phyloP scores from a whole-genome alignment of 2,113 vertebrate species.

The Xiphophorus couchianus region DNA sequence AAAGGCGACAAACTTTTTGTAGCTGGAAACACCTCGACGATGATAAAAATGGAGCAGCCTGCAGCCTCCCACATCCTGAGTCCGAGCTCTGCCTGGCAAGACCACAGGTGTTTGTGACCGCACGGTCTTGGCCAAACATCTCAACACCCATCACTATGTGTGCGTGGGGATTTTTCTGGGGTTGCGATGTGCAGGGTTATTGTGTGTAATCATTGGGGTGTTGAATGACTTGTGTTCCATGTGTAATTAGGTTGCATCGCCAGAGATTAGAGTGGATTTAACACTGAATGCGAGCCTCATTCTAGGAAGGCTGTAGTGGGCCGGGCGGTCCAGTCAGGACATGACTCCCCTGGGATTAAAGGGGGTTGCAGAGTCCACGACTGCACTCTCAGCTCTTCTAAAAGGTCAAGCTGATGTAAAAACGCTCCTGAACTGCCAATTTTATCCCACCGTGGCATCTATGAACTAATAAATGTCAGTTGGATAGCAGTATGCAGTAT shows the following conservation, averaged over 20 bases:
- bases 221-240: slow-evolving; percentile 74
- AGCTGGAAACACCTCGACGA: slow-evolving; percentile 9
- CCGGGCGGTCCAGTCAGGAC: slow-evolving; percentile 28
- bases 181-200: slow-evolving; percentile 42
- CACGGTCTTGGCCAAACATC: slow-evolving; percentile 45
- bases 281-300: slow-evolving; percentile 68
- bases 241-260: slow-evolving; percentile 75
- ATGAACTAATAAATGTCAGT: slow-evolving; percentile 77
- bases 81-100: slow-evolving; percentile 31
- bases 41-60: slow-evolving; percentile 6
- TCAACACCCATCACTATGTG: slow-evolving; percentile 42
- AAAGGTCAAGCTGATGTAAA: slow-evolving; percentile 80
- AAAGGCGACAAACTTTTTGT: slow-evolving; percentile 42
- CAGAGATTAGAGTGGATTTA: slow-evolving; percentile 73
- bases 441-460: slow-evolving; percentile 63
- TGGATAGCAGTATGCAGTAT: slow-evolving; percentile 70
- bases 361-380: slow-evolving; percentile 50
- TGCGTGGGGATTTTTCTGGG: slow-evolving; percentile 29
- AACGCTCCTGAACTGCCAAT: slow-evolving; percentile 73
- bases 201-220: slow-evolving; percentile 63
- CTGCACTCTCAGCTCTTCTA: slow-evolving; percentile 76
- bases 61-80: slow-evolving; percentile 14
- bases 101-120: slow-evolving; percentile 68
- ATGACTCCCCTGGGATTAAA: slow-evolving; percentile 10
- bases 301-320: slow-evolving; percentile 65